Evolutionary conservation across 37 sponge, comb jelly and placozoan genomes (phyloP), one percentile per base, ranked within the genome.

Genomic region (Agelas oroides): DNA sequence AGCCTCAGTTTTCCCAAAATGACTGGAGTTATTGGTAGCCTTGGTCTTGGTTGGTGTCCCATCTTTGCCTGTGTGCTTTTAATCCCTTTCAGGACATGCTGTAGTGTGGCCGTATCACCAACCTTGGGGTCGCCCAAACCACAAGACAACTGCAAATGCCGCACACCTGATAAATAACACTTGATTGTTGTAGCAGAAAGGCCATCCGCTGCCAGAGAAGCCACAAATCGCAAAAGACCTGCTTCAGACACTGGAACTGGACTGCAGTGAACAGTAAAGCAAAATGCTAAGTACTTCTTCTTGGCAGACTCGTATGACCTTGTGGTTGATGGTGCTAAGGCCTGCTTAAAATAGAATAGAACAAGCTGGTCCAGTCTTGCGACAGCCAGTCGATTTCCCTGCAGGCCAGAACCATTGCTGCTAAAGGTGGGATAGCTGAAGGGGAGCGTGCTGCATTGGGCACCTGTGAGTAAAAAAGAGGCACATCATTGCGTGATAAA

Each of bases 371-470:
- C 86, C 78, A 86, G 53, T 2, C 24, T 17, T 25, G 56, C 3
- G 60, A 84, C n/a, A 70, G 69, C 78, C 78, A 86, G 65, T 83
- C 83, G 14, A 73, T 72, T 34, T 54, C n/a, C 24, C 23, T 5
- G 32, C 11, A 24, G 1, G 71, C 41, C 23, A 82, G 62, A 17
- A 82, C 62, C 58, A 58, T 62, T 31, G 36, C 23, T 6, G 71
- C 63, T 37, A 31, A 61, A n/a, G 46, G 31, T 5, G 81, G 81
- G 8, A 81, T 53, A 1, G 36, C 0, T 19, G 52, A 25, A 18
- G 68, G 53, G 3, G 52, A 15, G 2, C 17, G 16, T 12, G 58
- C 46, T 15, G 79, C 68, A 17, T 79, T 46, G 8, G 79, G 79
- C 28, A 19, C 20, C 24, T 66, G n/a, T 25, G 79, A 79, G 37